phyloP scores from a whole-genome alignment of 1,140 invertebrate species.

The Carposina sasakii region DNA sequence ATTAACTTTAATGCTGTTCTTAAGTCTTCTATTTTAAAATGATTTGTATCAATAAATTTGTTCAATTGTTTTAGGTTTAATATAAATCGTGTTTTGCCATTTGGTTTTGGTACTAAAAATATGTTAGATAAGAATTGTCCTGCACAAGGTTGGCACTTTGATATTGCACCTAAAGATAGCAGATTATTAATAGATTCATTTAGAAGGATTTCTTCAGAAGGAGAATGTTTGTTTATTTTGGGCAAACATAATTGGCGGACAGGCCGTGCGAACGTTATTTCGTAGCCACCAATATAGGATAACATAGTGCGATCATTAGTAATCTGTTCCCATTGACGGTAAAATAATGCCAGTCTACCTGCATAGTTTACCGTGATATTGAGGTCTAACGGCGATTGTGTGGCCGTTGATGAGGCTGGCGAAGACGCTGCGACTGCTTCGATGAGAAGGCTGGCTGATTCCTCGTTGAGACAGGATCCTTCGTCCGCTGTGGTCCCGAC shows the following conservation, averaged over 20 bases:
- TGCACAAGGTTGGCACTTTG: conserved; percentile 8
- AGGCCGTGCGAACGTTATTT: conserved; percentile 17
- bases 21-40: conserved; percentile 14
- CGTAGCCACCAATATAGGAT: conserved; percentile 19
- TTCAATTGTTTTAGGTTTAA: conserved; percentile 12
- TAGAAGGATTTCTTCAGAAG: not conserved
- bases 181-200: conserved; percentile 15
- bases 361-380: conserved; percentile 16
- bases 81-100: conserved; percentile 20
- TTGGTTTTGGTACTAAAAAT: conserved; percentile 25
- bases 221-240: not conserved
- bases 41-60: conserved; percentile 12
- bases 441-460: conserved; percentile 2
- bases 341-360: conserved; percentile 8
- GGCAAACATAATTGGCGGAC: conserved; percentile 8
- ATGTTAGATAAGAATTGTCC: conserved; percentile 22
- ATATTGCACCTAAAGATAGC: conserved; percentile 15
- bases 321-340: conserved; percentile 4
- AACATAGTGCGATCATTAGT: conserved; percentile 16
- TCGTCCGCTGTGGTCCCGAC: conserved; percentile 5
- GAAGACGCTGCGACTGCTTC: conserved; percentile 5
- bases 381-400: not conserved
- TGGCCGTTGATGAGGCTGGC: not conserved
- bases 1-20: conserved; percentile 9
- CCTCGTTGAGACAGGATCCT: conserved; percentile 8